These are phyloP conservation scores for Steatocranus sp. DNA, from an alignment of 2,797 vertebrate genomes.

Conservation along the genomic window DNA sequence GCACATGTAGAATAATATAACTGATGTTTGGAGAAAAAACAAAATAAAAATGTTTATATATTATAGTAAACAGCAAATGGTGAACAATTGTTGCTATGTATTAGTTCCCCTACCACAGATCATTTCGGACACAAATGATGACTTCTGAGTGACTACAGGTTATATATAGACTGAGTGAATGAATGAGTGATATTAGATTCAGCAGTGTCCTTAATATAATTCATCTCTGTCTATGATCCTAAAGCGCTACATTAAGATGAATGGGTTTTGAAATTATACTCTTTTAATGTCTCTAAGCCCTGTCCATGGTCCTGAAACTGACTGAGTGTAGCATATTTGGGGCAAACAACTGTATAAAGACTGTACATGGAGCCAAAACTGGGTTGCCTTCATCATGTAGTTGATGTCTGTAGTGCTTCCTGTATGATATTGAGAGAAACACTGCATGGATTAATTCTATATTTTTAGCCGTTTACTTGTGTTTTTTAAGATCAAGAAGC, in stretches of 20 bases:
- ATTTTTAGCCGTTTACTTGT: not conserved
- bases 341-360: not conserved
- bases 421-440: not conserved
- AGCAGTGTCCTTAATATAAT: not conserved
- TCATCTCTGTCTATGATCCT: not conserved
- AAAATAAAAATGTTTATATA: not conserved
- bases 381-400: not conserved
- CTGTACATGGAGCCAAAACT: not conserved
- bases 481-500: not conserved
- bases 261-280: not conserved
- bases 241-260: not conserved
- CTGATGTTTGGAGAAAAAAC: not conserved
- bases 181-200: not conserved
- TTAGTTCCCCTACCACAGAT: not conserved
- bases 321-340: not conserved
- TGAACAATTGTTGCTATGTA: not conserved
- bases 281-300: not conserved
- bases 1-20: not conserved
- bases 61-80: not conserved
- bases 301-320: not conserved
- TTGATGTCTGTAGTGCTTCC: not conserved
- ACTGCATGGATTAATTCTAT: not conserved
- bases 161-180: not conserved
- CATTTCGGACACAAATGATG: not conserved
- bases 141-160: not conserved